These are phyloP conservation scores for Gulo gulo DNA, from an alignment of 2,113 vertebrate genomes.

Conservation along the genomic window DNA sequence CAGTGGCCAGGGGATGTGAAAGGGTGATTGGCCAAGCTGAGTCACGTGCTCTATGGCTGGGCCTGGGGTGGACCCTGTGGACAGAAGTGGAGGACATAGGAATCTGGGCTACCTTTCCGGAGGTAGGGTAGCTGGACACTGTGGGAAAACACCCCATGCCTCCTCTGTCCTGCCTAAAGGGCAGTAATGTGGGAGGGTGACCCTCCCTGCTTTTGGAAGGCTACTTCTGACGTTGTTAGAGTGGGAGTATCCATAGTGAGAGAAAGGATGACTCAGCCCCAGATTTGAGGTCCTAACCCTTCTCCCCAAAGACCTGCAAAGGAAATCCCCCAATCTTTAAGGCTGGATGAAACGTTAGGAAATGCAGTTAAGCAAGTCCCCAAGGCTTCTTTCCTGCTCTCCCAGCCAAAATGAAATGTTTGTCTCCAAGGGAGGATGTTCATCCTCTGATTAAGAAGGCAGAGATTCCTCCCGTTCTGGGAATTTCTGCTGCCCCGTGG, in stretches of 20 bases:
- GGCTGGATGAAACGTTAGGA: constrained; percentile 1
- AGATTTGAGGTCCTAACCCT: background rate
- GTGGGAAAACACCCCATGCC: too few species aligned
- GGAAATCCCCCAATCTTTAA: constrained; percentile 11
- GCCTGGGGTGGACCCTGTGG: too few species aligned
- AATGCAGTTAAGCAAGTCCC: background rate
- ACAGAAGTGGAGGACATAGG: background rate
- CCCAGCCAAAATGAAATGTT: constrained; percentile 81
- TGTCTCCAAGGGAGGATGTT: constrained; percentile 77
- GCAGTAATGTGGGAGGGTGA: background rate
- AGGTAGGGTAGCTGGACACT: background rate
- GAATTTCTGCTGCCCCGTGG: constrained; percentile 63
- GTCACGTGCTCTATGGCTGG: rapidly evolving
- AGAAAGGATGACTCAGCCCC: background rate
- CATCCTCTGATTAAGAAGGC: constrained; percentile 76
- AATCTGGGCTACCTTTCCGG: background rate
- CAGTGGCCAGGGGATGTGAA: background rate
- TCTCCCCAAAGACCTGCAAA: constrained; percentile 21
- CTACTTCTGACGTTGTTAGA: background rate
- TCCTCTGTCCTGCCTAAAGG: background rate
- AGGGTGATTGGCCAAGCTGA: background rate
- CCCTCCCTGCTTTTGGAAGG: background rate
- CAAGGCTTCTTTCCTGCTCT: background rate
- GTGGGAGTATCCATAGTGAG: background rate
- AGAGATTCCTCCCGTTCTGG: constrained; percentile 74